A percentile compares a stretch with the other conserved stretches of the same genome.
These are phyloP conservation scores for Beaufortia kweichowensis DNA, from an alignment of 2,113 vertebrate genomes.

Conservation along the genomic window DNA sequence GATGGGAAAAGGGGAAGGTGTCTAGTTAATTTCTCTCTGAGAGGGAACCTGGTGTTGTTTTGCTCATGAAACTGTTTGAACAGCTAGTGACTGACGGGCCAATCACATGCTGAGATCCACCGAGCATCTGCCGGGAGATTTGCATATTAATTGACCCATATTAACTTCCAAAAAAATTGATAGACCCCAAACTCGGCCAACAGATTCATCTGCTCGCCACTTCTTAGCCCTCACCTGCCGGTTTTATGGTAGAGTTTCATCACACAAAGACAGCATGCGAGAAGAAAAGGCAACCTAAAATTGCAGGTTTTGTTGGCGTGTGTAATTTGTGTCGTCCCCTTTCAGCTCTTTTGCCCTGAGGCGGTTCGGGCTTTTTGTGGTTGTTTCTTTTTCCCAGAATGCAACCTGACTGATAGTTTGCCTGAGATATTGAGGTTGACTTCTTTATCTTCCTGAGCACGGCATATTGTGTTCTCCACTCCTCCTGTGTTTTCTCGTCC, in stretches of 20 bases:
- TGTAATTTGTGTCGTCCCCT: conserved; percentile 13
- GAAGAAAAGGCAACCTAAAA: conserved; percentile 4
- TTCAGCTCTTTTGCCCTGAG: conserved; percentile 52
- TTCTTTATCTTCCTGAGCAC: conserved; percentile 64
- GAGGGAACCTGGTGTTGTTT: conserved; percentile 84
- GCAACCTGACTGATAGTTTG: conserved; percentile 19
- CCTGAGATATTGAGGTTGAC: conserved; percentile 28
- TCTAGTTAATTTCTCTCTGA: conserved; percentile 85
- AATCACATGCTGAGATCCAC: conserved; percentile 91
- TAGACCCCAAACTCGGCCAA: conserved; percentile 34
- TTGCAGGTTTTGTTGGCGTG: conserved; percentile 31
- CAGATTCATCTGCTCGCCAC: conserved; percentile 62
- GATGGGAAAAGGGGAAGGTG: conserved; percentile 71
- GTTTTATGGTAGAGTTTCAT: conserved; percentile 24
- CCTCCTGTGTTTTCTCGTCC: conserved; percentile 44
- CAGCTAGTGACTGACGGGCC: conserved; percentile 94
- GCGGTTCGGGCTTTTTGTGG: conserved; percentile 45
- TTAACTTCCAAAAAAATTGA: conserved; percentile 81
- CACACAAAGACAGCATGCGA: background rate
- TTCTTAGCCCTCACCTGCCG: conserved; percentile 42
- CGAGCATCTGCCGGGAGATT: conserved; percentile 98
- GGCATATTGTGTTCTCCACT: conserved; percentile 68
- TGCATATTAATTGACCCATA: conserved; percentile 99
- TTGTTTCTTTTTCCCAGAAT: conserved; percentile 36
- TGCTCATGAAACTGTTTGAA: conserved; percentile 93